These are phyloP conservation scores for Drosophila teissieri DNA, from an alignment of 1,140 invertebrate genomes.

Conservation along the genomic window DNA sequence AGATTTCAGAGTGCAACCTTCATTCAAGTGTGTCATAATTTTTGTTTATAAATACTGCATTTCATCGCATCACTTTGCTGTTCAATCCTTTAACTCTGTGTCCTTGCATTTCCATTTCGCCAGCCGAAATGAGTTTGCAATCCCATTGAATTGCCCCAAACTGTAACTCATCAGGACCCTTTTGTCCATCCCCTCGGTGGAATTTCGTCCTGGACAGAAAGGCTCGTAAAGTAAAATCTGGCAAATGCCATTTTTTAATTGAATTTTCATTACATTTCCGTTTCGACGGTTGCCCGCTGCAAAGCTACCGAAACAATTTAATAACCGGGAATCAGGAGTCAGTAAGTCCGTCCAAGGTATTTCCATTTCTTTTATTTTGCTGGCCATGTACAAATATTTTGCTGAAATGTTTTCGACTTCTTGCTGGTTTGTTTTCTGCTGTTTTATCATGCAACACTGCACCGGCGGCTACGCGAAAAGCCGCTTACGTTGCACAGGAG, in stretches of 20 bases:
- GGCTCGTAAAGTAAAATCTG: conserved; percentile 61
- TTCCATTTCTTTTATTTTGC: conserved; percentile 35
- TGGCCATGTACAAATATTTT: conserved; percentile 46
- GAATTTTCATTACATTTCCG: conserved; percentile 83
- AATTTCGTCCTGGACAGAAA: conserved; percentile 16
- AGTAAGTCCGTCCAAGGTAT: conserved; percentile 52
- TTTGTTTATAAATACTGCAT: conserved; percentile 1
- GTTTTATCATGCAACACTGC: conserved; percentile 56
- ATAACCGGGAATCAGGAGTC: conserved; percentile 58
- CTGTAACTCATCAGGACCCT: conserved; percentile 33
- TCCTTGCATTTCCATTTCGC: conserved; percentile 31
- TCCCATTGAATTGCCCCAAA: conserved; percentile 40
- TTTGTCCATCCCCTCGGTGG: conserved; percentile 13
- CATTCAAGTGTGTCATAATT: not conserved
- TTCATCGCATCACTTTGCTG: conserved; percentile 5
- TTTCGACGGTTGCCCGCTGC: conserved; percentile 53
- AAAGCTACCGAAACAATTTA: conserved; percentile 63
- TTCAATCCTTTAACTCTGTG: conserved; percentile 34
- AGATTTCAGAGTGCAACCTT: not conserved
- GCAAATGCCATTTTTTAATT: conserved; percentile 82
- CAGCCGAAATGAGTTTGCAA: conserved; percentile 48
- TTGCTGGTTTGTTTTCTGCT: conserved; percentile 20
- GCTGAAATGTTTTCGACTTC: conserved; percentile 48
- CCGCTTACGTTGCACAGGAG: conserved; percentile 68
- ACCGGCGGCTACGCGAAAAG: conserved; percentile 69